Evolutionary conservation across 2,797 vertebrate genomes (phyloP).

Genomic region (Mormyrops attenuatus): DNA sequence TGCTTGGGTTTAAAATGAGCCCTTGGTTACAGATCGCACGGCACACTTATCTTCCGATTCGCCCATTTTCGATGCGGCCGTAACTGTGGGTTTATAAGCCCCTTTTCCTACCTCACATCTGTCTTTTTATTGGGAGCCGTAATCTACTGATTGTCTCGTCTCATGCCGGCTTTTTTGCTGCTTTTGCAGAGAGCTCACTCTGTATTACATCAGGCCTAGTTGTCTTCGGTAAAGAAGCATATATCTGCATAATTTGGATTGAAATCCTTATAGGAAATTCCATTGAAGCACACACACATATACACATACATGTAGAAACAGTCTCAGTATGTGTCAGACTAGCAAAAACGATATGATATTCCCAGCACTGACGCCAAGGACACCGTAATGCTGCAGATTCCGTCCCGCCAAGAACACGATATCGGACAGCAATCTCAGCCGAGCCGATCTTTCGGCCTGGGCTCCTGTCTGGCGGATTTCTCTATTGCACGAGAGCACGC

Average conservation of each 20-base stretch:
- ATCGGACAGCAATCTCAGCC: neutral
- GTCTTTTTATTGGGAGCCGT: neutral
- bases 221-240: neutral
- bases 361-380: neutral
- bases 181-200: neutral
- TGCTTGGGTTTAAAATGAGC: constrained; percentile 1
- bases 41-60: neutral
- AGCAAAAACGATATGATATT: neutral
- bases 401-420: neutral
- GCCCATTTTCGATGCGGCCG: neutral
- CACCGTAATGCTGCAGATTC: neutral
- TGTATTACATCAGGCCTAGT: neutral
- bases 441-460: neutral
- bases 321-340: neutral
- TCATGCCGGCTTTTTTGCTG: neutral
- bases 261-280: neutral
- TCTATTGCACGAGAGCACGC: neutral
- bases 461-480: neutral
- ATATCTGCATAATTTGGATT: neutral
- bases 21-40: neutral
- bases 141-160: neutral
- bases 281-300: no score
- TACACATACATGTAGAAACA: neutral
- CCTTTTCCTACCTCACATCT: neutral
- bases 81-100: constrained; percentile 10